Evolutionary conservation across 2,797 vertebrate species (phyloP).

Genomic region (Nasua narica): DNA sequence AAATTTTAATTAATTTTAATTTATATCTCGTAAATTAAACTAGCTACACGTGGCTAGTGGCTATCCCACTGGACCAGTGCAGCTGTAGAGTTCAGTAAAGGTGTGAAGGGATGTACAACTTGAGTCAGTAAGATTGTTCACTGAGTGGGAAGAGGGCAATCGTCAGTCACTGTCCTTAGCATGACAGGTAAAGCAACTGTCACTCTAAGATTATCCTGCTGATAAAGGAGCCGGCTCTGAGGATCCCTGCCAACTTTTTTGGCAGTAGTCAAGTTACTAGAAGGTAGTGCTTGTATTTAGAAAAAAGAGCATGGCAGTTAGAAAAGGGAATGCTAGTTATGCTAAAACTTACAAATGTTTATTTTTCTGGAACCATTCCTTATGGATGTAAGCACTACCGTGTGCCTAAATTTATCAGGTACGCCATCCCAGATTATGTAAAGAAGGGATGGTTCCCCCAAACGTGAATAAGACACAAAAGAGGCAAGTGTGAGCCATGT

Average conservation of each 20-base stretch:
- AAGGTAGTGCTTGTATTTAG: neutral
- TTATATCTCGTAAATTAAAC: neutral
- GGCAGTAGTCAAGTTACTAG: constrained; percentile 29
- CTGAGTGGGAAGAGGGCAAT: neutral
- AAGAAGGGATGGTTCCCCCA: neutral
- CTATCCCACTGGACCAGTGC: neutral
- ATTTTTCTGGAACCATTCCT: neutral
- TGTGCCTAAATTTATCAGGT: no score
- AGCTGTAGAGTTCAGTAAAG: neutral
- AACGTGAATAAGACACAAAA: neutral
- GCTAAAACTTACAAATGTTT: neutral
- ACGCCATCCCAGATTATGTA: neutral
- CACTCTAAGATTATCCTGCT: neutral
- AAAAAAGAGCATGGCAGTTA: constrained; percentile 41
- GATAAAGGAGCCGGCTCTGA: neutral
- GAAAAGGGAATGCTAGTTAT: neutral
- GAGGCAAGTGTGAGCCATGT: neutral
- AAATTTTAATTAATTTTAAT: neutral
- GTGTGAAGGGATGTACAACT: neutral
- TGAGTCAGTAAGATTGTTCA: neutral
- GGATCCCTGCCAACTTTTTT: neutral
- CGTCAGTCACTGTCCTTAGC: neutral
- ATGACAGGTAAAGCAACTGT: neutral
- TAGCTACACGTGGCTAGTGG: neutral
- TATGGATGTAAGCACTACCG: neutral